Evolutionary conservation across 1,140 invertebrate species (phyloP), one percentile per base, ranked within the genome.

Genomic region (Drosophila jambulina): DNA sequence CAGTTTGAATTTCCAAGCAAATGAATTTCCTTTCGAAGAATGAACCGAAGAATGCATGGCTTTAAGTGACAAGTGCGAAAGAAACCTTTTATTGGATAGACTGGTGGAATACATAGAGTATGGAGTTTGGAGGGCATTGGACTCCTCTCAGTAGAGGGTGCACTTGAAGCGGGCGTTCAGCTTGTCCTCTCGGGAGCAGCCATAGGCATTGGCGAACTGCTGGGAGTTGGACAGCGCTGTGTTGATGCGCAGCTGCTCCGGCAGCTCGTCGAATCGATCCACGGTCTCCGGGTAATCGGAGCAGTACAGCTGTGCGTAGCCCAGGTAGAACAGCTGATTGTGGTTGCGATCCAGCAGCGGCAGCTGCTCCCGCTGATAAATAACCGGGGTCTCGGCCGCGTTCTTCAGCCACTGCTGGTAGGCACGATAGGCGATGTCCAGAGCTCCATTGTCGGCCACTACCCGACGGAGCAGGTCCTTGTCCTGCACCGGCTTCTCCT

Each of bases 401-500:
- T 94, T 96, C 45, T 95, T 94, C 9, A 96, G 79, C 92, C 92
- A 91, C 21, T 87, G 68, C 3, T 65, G 61, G 86, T 98, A 99
- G 4, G 98, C 98, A 93, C 97, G 96, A 93, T 96, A 98, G 0
- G 98, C 97, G 4, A 98, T 97, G 82, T 97, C 97, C 4, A 99
- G 92, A 0, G 98, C 98, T 4, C 97, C 98, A 93, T 99, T 99
- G 88, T 99, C 98, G 9, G 97, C 97, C 46, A 99, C 98, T 85
- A 98, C 98, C 0, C 82, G 63, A 94, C 96, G 91, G 95, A 96
- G 79, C 95, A 96, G 38, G 95, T 96, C 91, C 96, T 97, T 21
- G 96, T 93, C 82, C 93, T 93, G 80, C 19, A 93, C 72, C 0
- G 86, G 82, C 12, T 81, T 91, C 6, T 85, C 64, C 7, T 46